These are phyloP conservation scores for Bombus haemorrhoidalis DNA, from an alignment of 1,140 invertebrate species.

Conservation along the genomic window DNA sequence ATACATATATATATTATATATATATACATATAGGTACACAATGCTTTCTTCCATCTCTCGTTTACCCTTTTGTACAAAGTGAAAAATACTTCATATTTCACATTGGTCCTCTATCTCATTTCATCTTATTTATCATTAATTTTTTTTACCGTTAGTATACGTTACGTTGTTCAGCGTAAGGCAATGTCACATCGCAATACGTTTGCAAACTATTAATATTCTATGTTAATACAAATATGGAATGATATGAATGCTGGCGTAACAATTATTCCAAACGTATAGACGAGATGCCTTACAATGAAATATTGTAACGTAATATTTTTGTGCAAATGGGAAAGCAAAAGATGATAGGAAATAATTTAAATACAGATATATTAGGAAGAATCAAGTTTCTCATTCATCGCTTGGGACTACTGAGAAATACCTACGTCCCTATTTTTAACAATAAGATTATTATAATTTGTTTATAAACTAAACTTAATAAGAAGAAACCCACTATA, in stretches of 20 bases:
- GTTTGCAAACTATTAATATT: constrained; percentile 25
- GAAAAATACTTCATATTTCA: constrained; percentile 59
- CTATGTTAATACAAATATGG: not conserved
- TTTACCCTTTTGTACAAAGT: constrained; percentile 66
- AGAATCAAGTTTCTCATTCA: constrained; percentile 52
- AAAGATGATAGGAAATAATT: constrained; percentile 57
- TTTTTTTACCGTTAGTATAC: constrained; percentile 41
- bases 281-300: constrained; percentile 9
- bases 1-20: constrained; percentile 58
- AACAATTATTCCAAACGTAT: constrained; percentile 23
- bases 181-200: constrained; percentile 15
- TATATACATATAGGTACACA: constrained; percentile 47
- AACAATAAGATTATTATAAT: constrained; percentile 77
- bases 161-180: constrained; percentile 31
- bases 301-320: constrained; percentile 37
- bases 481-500: constrained; percentile 62
- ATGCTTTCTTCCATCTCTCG: constrained; percentile 62
- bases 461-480: constrained; percentile 74
- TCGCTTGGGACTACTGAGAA: constrained; percentile 46
- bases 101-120: constrained; percentile 55
- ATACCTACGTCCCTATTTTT: constrained; percentile 62
- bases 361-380: constrained; percentile 56
- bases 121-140: constrained; percentile 67
- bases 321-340: constrained; percentile 64
- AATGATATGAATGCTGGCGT: not conserved